Evolutionary conservation across 2,113 vertebrate genomes (phyloP).

Genomic region (Sarotherodon lohbergeri): DNA sequence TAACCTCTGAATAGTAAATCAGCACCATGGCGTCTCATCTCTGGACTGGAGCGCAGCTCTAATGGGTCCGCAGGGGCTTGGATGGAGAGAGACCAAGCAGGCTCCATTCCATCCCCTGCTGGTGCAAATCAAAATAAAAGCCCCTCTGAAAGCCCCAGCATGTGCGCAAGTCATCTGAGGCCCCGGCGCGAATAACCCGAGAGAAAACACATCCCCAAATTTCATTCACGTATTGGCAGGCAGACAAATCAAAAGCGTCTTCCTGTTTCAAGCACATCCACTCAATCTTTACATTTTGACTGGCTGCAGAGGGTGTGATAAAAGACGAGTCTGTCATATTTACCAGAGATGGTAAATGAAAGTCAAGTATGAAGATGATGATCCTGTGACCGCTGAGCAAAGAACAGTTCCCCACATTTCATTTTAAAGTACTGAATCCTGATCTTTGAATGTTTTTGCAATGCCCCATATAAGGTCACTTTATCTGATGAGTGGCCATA

Average conservation of each 20-base stretch:
- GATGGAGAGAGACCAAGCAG: slow-evolving; percentile 40
- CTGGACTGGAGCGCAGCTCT: slow-evolving; percentile 20
- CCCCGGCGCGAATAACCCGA: not conserved
- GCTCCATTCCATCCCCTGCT: slow-evolving; percentile 48
- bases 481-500: not conserved
- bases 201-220: slow-evolving; percentile 16
- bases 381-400: not conserved
- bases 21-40: slow-evolving; percentile 39
- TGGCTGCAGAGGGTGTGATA: not conserved
- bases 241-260: slow-evolving; percentile 40
- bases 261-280: not conserved
- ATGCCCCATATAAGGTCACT: not conserved
- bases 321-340: not conserved
- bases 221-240: slow-evolving; percentile 24
- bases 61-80: slow-evolving; percentile 44
- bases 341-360: not conserved
- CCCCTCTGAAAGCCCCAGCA: slow-evolving; percentile 40
- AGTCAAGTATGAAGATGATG: not conserved
- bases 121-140: slow-evolving; percentile 58
- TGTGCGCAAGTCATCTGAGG: slow-evolving; percentile 55
- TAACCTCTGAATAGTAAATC: slow-evolving; percentile 57
- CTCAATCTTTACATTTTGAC: not conserved
- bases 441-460: not conserved
- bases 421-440: not conserved
- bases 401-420: not conserved